Percentiles rank a stretch among this genome's conserved stretches.
Conservation (phyloP, 1,140 invertebrate species). For the Littorina saxatilis region DNA sequence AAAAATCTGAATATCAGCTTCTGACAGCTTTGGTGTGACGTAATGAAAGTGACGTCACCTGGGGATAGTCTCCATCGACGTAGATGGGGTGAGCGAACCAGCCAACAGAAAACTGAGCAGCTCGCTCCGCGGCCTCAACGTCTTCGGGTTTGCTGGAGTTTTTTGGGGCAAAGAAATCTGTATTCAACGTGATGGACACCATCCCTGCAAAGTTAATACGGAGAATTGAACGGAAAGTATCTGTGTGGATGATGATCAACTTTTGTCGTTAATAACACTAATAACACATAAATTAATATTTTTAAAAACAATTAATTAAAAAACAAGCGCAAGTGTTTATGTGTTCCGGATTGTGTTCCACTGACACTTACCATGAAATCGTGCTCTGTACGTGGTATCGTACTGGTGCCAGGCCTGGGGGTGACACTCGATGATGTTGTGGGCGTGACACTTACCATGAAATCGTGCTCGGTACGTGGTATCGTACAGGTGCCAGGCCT, state of each 20-base stretch:
- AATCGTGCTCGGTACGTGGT: no score
- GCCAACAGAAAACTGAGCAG: conserved; percentile 63
- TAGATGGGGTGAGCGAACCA: conserved; percentile 71
- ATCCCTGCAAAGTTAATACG: conserved; percentile 32
- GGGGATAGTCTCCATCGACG: conserved; percentile 68
- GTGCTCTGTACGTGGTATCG: conserved; percentile 52
- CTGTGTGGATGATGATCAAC: neutral
- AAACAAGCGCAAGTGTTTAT: no score
- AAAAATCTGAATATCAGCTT: no score
- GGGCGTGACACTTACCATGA: no score
- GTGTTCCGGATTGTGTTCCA: no score
- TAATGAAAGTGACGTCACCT: no score
- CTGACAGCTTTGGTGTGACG: no score
- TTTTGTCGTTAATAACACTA: neutral
- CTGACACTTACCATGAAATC: conserved; percentile 56
- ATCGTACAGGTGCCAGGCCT: no score
- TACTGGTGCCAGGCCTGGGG: conserved; percentile 67
- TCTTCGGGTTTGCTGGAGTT: no score
- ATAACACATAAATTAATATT: no score
- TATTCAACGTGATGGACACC: no score
- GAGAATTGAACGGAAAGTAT: neutral
- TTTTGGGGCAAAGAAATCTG: conserved; percentile 55
- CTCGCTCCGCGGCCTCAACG: conserved; percentile 54
- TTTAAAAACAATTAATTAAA: neutral
- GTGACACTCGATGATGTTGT: conserved; percentile 54